These are phyloP conservation scores for Syngnathus typhle DNA, from an alignment of 2,113 vertebrate species.

Conservation along the genomic window DNA sequence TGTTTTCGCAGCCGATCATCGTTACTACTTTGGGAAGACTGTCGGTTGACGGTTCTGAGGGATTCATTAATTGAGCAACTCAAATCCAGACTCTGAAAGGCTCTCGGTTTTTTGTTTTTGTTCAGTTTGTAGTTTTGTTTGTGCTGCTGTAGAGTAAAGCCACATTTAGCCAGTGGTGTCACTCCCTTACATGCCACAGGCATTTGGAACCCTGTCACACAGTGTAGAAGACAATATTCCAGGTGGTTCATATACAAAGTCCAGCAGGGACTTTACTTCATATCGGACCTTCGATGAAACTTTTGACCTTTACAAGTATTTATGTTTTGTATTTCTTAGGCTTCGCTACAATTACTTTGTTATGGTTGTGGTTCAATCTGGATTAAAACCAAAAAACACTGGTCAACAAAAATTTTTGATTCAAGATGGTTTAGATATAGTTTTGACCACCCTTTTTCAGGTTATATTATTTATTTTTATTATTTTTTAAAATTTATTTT, in stretches of 20 bases:
- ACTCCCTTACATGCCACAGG: slow-evolving; percentile 55
- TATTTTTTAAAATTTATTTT: no score
- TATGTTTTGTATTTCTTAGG: neutral
- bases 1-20: slow-evolving; percentile 48
- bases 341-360: neutral
- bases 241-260: neutral
- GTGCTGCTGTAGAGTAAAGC: neutral
- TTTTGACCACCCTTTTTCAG: no score
- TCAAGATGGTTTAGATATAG: no score
- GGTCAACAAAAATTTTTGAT: no score
- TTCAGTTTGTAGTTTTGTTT: neutral
- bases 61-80: no score
- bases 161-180: slow-evolving; percentile 13
- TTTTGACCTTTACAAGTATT: neutral
- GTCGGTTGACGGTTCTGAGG: no score
- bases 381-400: neutral
- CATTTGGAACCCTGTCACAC: slow-evolving; percentile 46
- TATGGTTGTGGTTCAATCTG: neutral
- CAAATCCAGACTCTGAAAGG: neutral
- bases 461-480: no score
- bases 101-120: neutral
- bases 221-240: neutral
- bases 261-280: neutral
- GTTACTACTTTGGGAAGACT: slow-evolving; percentile 17
- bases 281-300: neutral